Base-by-base conservation (phyloP, 1,140 invertebrate genomes). In the Formica selysi region DNA sequence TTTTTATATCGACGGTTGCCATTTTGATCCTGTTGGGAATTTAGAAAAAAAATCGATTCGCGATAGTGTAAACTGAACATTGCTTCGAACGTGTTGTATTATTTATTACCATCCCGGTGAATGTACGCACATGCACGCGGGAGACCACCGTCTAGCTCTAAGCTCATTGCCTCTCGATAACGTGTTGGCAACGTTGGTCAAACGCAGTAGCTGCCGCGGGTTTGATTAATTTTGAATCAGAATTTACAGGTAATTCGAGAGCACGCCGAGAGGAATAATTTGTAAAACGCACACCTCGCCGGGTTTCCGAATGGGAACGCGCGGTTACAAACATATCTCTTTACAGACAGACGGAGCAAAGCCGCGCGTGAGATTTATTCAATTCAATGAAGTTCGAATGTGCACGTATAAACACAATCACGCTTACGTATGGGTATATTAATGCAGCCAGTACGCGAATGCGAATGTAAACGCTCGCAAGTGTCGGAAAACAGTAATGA, bases 161-260 rank as follows among this genome's bases (percentile, higher is more conserved):
- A 79, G 62, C 29, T 79, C 44, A 80, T 80, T 68, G 44, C 7
- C n/a, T 38, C 44, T 38, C 41, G 41, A 36, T 59, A 70, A 81
- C 36, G 51, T 41, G 22, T 22, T 22, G 22, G 22, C 22, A 22
- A 22, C 22, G 68, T 73, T 38, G 54, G 54, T 83, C 79, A 83
- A 83, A 83, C n/a, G 51, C 81, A 79, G 11, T 22, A 62, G 61
- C 48, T 84, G 51, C 16, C 57, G 57, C 38, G 67, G 54, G 65
- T 88, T 89, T 54, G 87, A 90, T 85, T 89, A 90, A 91, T 90
- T 81, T 74, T 44, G 65, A 87, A 85, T 87, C 88, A 91, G 78
- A 86, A 89, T 90, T 91, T 88, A 67, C 68, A 54, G 67, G 88
- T 88, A 91, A 89, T 86, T 85, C 85, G 89, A 90, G 86, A 90